Percentiles rank a stretch among this genome's conserved stretches.
These are phyloP conservation scores for Geotria australis DNA, from an alignment of 2,797 vertebrate genomes.

Conservation along the genomic window DNA sequence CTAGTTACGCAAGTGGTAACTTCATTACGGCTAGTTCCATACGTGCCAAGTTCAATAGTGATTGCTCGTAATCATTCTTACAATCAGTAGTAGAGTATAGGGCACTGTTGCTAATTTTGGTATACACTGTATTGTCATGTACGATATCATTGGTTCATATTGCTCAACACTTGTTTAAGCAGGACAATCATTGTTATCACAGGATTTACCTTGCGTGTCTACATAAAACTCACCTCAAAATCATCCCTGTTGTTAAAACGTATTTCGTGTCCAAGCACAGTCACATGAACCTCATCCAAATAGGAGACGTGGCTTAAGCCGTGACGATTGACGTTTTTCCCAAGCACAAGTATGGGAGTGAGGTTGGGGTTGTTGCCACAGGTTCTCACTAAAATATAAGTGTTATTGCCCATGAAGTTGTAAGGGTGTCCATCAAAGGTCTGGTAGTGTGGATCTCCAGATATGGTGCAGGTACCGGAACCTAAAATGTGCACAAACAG, in stretches of 20 bases:
- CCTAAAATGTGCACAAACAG: slow-evolving; percentile 6
- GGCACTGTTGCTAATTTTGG: no score
- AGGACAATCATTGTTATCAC: no score
- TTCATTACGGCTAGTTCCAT: slow-evolving; percentile 4
- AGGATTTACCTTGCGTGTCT: no score
- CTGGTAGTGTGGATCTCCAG: slow-evolving; percentile 29
- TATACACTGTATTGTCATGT: no score
- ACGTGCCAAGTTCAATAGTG: slow-evolving; percentile 14
- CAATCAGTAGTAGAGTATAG: no score
- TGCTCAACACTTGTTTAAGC: no score
- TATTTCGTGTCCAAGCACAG: slow-evolving; percentile 8
- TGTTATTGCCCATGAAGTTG: slow-evolving; percentile 27
- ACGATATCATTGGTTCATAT: no score
- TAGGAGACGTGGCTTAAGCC: slow-evolving; percentile 10
- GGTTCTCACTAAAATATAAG: slow-evolving; percentile 17
- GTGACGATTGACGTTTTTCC: slow-evolving; percentile 16
- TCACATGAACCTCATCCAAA: slow-evolving; percentile 18
- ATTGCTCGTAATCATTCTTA: no score
- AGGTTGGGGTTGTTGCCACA: slow-evolving; percentile 2
- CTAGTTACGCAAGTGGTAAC: slow-evolving; percentile 7
- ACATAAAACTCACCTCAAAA: no score
- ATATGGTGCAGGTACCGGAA: slow-evolving; percentile 18
- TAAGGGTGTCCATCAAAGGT: slow-evolving; percentile 29
- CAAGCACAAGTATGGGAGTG: slow-evolving; percentile 10
- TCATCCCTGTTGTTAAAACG: no score